A percentile compares a stretch with the other conserved stretches of the same genome.
These are phyloP conservation scores for Pluvianellus socialis DNA, from an alignment of 2,113 vertebrate genomes.

Conservation along the genomic window DNA sequence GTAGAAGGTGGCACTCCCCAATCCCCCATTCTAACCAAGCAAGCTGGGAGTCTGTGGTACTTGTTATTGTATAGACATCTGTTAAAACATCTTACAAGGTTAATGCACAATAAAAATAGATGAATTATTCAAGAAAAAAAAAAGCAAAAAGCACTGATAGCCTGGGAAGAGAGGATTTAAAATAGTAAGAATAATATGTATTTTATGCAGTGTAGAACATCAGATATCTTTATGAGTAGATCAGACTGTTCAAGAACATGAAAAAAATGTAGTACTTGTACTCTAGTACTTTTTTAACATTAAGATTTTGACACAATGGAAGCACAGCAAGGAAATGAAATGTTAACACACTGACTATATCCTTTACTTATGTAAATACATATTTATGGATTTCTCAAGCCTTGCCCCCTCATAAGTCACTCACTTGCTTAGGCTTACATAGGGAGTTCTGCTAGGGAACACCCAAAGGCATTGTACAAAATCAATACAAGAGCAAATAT, in stretches of 20 bases:
- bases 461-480: constrained; percentile 11
- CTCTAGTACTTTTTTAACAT: not conserved
- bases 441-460: not conserved
- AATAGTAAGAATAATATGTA: not conserved
- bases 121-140: not conserved
- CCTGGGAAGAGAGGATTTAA: not conserved
- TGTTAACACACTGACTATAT: not conserved
- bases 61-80: not conserved
- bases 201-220: not conserved
- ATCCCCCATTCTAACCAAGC: not conserved
- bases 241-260: not conserved
- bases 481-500: constrained; percentile 33
- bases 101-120: not conserved
- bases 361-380: constrained; percentile 3
- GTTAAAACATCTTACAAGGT: not conserved
- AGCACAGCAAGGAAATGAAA: not conserved
- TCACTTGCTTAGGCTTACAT: not conserved
- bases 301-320: not conserved
- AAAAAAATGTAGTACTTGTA: not conserved
- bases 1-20: not conserved
- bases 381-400: constrained; percentile 22
- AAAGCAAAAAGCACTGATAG: not conserved
- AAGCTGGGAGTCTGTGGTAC: not conserved
- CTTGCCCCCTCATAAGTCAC: not conserved
- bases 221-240: not conserved